Evolutionary conservation across 2,113 vertebrate species (phyloP), one percentile per base, ranked within the genome.

Genomic region (Sprattus sprattus): DNA sequence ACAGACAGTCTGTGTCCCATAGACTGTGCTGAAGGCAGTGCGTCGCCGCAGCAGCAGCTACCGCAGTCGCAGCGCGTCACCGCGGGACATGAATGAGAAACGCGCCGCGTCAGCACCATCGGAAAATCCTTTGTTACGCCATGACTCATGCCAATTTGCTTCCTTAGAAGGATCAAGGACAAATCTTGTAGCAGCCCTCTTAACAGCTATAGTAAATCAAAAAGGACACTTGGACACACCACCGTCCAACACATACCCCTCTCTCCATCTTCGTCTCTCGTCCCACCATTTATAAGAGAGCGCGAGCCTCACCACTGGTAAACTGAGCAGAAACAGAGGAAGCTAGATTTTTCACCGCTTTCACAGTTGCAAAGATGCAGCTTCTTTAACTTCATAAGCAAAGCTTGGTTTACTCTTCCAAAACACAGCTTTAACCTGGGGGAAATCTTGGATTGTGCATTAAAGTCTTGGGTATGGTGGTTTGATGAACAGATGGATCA

Each of bases 11-110:
- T 78, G 71, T 78, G 28, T 39, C 10, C 54, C 18, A 22, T 6
- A 60, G 54, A 60, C 71, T 11, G 71, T 32, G 71, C 32, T 78
- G 71, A 39, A 78, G 71, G 13, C 28, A 39, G 71, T 71, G 64
- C 25, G 25, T 25, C 64, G 81, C 86, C 86, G 78, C 87, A 85
- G 86, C 87, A 57, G 84, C 85, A 50, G 82, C 54, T 87, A 83
- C 88, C 82, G 89, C 87, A 88, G 87, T 88, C 86, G 47, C 83
- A 85, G 82, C 84, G 87, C 83, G 87, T 85, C 85, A 88, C 83
- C 78, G 67, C 52, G 60, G 49, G 86, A 86, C 82, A 86, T 81
- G 86, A 86, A 80, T 87, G 86, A 81, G 64, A 84, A 87, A 87
- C 82, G 44, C 67, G 85, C 89, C 49, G 80, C 81, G 85, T 88